Evolutionary conservation across 1,140 invertebrate species (phyloP).

Genomic region (Araneus ventricosus): DNA sequence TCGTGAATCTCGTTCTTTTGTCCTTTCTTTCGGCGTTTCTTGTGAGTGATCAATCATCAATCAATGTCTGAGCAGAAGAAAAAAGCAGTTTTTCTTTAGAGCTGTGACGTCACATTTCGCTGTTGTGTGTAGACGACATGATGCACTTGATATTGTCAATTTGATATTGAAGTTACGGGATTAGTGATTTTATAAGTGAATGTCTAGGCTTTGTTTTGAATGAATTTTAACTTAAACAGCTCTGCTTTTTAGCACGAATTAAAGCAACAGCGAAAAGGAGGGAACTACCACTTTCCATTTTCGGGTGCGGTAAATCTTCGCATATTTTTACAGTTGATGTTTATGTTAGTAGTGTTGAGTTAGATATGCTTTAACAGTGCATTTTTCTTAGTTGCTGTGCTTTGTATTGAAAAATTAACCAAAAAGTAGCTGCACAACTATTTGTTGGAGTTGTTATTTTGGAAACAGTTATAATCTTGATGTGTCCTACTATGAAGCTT

Average conservation of each 20-base stretch:
- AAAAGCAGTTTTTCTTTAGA: slow-evolving; percentile 35
- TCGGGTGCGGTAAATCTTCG: slow-evolving; percentile 25
- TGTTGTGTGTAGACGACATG: slow-evolving; percentile 57
- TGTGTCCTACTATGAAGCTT: not conserved
- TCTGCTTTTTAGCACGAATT: not conserved
- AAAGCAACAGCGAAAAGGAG: not conserved
- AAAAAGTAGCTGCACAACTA: not conserved
- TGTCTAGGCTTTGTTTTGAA: not conserved
- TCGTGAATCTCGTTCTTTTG: not conserved
- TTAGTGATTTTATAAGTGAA: not conserved
- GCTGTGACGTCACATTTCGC: slow-evolving; percentile 50
- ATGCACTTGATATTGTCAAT: slow-evolving; percentile 50
- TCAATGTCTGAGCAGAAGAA: slow-evolving; percentile 41
- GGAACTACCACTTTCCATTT: not conserved
- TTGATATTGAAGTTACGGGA: not conserved
- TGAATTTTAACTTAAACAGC: not conserved
- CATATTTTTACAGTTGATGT: slow-evolving; percentile 3
- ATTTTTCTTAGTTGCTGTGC: not conserved
- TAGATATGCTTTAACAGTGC: not conserved
- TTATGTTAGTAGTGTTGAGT: not conserved
- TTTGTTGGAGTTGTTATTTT: not conserved
- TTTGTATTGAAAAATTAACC: not conserved
- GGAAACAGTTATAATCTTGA: not conserved
- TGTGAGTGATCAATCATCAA: slow-evolving; percentile 48
- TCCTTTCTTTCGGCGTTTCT: not conserved